Percentiles rank a stretch among this genome's conserved stretches.
Conservation (phyloP, 2,888 invertebrate species). For the Caenorhabditis sp. region DNA sequence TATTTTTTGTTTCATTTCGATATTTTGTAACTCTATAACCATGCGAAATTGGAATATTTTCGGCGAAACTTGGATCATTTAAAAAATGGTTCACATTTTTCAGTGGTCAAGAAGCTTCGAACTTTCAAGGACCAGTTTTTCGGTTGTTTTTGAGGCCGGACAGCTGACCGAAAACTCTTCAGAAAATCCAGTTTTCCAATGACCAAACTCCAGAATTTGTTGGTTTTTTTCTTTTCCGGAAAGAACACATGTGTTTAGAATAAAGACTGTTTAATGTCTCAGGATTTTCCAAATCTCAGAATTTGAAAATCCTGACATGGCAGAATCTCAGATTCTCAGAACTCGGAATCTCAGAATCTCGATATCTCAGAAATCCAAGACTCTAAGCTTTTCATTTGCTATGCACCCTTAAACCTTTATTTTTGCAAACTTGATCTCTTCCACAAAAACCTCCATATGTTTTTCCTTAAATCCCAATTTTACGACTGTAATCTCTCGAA, state of each 20-base stretch:
- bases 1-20: not conserved
- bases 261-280: no score
- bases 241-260: no score
- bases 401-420: no score
- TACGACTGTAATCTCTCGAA: slow-evolving; percentile 11
- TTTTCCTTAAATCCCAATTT: slow-evolving; percentile 18
- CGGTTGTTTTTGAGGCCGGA: not conserved
- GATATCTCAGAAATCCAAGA: no score
- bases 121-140: not conserved
- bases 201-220: not conserved
- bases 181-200: not conserved
- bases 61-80: no score
- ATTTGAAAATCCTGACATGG: no score
- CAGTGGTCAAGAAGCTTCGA: no score
- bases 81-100: no score
- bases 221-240: not conserved
- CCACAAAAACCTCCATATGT: slow-evolving; percentile 10
- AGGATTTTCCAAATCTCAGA: no score
- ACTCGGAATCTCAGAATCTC: not conserved
- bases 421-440: not conserved
- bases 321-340: no score
- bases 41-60: not conserved
- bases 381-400: not conserved
- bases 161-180: not conserved
- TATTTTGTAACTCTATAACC: not conserved